These are phyloP conservation scores for Mastomys coucha DNA, from an alignment of 2,113 vertebrate genomes.

Conservation along the genomic window DNA sequence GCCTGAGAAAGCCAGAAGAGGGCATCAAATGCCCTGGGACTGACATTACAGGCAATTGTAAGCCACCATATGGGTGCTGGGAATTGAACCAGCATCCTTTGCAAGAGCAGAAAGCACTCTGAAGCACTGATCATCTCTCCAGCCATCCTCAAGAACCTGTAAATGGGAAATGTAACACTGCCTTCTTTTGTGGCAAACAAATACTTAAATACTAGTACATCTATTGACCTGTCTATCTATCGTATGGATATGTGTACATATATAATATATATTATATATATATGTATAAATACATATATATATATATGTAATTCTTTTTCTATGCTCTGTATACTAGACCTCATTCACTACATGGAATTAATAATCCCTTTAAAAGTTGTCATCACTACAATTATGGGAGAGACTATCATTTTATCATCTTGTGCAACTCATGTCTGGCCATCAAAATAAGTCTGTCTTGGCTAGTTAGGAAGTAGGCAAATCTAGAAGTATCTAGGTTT, in stretches of 20 bases:
- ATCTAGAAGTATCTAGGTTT: conserved; percentile 44
- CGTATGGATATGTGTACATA: too few species aligned
- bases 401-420: conserved; percentile 48
- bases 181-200: conserved; percentile 11
- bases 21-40: too few species aligned
- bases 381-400: conserved; percentile 21
- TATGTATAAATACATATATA: too few species aligned
- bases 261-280: too few species aligned
- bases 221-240: not conserved
- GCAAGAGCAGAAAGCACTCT: not conserved
- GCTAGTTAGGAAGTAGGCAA: conserved; percentile 72
- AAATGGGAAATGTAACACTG: not conserved
- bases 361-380: conserved; percentile 46
- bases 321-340: not conserved
- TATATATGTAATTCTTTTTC: not conserved
- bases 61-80: not conserved
- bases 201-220: not conserved
- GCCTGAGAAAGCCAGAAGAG: not conserved
- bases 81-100: not conserved
- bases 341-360: not conserved
- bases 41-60: not conserved
- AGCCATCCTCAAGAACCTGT: not conserved
- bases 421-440: conserved; percentile 59
- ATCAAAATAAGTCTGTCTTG: conserved; percentile 62
- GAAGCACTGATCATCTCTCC: not conserved